Conservation (phyloP, 2,888 invertebrate genomes). For the Craniophora ligustri region DNA sequence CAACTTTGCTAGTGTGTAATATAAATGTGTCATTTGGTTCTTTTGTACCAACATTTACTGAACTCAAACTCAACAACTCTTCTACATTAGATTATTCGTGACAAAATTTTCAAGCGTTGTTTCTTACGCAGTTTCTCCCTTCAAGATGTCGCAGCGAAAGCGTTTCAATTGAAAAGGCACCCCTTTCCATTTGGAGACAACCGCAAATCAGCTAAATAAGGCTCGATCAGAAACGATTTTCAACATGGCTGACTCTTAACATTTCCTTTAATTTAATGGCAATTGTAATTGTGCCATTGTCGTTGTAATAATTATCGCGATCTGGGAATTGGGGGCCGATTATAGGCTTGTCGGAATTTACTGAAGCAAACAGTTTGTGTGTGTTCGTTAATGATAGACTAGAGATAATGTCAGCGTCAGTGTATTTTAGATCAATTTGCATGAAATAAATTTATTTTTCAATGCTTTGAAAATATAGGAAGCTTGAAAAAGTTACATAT, state of each 20-base stretch:
- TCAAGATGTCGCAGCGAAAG: slow-evolving; percentile 19
- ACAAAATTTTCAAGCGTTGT: not conserved
- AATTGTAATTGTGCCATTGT: slow-evolving; percentile 19
- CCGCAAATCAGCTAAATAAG: slow-evolving; percentile 57
- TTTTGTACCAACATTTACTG: no score
- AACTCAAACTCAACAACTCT: not conserved
- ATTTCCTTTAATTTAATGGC: slow-evolving; percentile 22
- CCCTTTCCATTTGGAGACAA: slow-evolving; percentile 33
- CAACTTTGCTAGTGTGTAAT: no score
- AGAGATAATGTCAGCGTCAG: not conserved
- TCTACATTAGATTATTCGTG: not conserved
- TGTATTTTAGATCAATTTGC: slow-evolving; percentile 3
- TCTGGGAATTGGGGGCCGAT: not conserved
- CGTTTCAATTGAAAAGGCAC: slow-evolving; percentile 22
- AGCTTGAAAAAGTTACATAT: no score
- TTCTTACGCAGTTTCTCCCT: slow-evolving; percentile 3
- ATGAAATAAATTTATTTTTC: no score
- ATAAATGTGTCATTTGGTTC: no score
- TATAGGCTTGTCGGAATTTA: not conserved
- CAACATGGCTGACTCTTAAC: slow-evolving; percentile 39
- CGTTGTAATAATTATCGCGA: slow-evolving; percentile 22
- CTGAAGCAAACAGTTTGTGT: not conserved
- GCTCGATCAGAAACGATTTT: slow-evolving; percentile 54
- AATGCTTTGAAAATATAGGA: no score
- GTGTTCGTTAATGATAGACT: not conserved